Percentiles rank a stretch among this genome's conserved stretches.
phyloP scores from a whole-genome alignment of 2,113 vertebrate genomes.

The Pipra filicauda region DNA sequence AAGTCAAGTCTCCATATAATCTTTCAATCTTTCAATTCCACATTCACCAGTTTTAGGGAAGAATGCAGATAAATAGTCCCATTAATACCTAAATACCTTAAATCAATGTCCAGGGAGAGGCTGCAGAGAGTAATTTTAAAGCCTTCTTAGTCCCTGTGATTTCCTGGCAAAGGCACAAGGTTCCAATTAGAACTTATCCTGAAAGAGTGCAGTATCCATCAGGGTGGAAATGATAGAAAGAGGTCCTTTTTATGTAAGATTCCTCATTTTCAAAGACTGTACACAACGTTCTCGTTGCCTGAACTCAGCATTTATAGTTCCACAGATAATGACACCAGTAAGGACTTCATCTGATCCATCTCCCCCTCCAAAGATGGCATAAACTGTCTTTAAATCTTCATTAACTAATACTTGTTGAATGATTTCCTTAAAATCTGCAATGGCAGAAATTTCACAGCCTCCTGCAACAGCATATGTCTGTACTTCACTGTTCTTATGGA shows the following conservation, averaged over 20 bases:
- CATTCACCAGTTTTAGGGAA: background rate
- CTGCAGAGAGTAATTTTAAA: background rate
- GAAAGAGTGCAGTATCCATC: background rate
- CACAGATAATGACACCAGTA: background rate
- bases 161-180: background rate
- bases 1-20: background rate
- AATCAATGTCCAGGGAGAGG: background rate
- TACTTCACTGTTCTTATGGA: background rate
- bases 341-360: background rate
- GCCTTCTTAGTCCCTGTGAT: background rate
- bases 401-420: background rate
- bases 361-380: background rate
- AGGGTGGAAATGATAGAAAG: background rate
- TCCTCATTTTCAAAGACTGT: conserved; percentile 1
- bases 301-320: background rate
- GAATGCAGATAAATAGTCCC: background rate
- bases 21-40: background rate
- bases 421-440: background rate
- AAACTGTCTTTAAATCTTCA: background rate
- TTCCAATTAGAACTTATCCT: conserved; percentile 36
- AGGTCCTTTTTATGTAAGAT: background rate
- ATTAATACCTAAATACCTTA: background rate
- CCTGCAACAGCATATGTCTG: background rate
- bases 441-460: background rate
- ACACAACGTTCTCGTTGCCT: background rate